Evolutionary conservation across 53 echinoderm and acorn worm species (phyloP), one percentile per base, ranked within the genome.

Genomic region (Paracentrotus lividus): DNA sequence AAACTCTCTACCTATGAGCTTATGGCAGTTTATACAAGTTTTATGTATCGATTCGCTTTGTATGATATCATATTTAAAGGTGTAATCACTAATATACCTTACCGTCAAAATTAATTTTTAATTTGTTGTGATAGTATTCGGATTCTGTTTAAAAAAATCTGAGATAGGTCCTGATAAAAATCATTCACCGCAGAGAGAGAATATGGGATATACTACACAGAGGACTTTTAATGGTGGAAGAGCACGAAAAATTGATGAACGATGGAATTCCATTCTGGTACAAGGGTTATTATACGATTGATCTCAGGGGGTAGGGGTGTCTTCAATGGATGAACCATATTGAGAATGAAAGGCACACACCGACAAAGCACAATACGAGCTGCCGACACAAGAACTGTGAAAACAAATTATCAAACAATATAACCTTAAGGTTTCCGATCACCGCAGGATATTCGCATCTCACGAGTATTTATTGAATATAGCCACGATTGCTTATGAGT

Each of bases 401-500:
- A 81, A 81, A 81, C 81, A 81, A 81, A 81, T 81, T 47, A 47
- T 47, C 81, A 45, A 81, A 81, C 81, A 81, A 81, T 47, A 81
- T 81, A 45, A 81, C 81, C 81, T 47, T 81, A 81, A 47, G 81
- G 81, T 26, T 81, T 81, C 81, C 81, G 81, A 81, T 47, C 81
- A 81, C 81, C 81, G 81, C 81, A 8, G 81, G 81, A 81, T 81
- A 81, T 81, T 47, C 44, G 3, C 49, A 18, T 81, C 81, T 81
- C 81, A 47, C 44, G 44, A 47, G 81, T 13, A 47, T 81, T 81
- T 81, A 81, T 81, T 81, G 81, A 81, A 47, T 81, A n/a, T 45
- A 81, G 10, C 10, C 24, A 26, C 49, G 44, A 81, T 72, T 72
- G 72, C 15, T 72, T 81, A 81, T 81, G 81, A 44, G 26, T 81